phyloP scores from a whole-genome alignment of 2,888 invertebrate genomes.

The Dynastes tityus region DNA sequence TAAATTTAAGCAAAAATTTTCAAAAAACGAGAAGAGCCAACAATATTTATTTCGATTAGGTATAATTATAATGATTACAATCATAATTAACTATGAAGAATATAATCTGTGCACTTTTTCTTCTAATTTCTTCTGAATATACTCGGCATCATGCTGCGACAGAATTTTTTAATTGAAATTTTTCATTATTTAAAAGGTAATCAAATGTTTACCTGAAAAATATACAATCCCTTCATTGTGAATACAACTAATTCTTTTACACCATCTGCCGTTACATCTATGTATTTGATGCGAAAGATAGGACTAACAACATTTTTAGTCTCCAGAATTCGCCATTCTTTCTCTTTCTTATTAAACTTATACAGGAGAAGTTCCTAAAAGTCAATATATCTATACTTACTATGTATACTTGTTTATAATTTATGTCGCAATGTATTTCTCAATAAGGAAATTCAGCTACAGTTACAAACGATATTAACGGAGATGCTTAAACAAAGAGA shows the following conservation, averaged over 20 bases:
- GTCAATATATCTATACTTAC: background rate
- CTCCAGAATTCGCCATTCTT: constrained; percentile 71
- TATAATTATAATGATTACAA: too few species aligned
- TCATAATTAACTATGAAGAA: too few species aligned
- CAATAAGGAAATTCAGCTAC: too few species aligned
- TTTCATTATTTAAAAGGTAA: background rate
- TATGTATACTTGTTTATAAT: too few species aligned
- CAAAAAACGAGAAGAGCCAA: too few species aligned
- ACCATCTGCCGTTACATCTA: constrained; percentile 80
- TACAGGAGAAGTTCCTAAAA: constrained; percentile 73
- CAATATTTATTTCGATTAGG: too few species aligned
- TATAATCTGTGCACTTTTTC: constrained; percentile 54
- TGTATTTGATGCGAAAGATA: constrained; percentile 75
- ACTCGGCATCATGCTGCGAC: constrained; percentile 63
- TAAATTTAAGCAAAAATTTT: too few species aligned
- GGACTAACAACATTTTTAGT: constrained; percentile 76
- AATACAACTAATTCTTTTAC: constrained; percentile 78
- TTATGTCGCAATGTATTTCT: too few species aligned
- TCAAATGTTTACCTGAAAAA: constrained; percentile 74
- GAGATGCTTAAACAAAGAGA: background rate
- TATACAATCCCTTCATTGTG: constrained; percentile 78
- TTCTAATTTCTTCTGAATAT: constrained; percentile 61
- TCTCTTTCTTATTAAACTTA: constrained; percentile 66
- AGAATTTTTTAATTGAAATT: constrained; percentile 26
- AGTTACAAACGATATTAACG: too few species aligned